Conservation (phyloP, 2,888 invertebrate genomes). For the Frankliniella fusca region DNA sequence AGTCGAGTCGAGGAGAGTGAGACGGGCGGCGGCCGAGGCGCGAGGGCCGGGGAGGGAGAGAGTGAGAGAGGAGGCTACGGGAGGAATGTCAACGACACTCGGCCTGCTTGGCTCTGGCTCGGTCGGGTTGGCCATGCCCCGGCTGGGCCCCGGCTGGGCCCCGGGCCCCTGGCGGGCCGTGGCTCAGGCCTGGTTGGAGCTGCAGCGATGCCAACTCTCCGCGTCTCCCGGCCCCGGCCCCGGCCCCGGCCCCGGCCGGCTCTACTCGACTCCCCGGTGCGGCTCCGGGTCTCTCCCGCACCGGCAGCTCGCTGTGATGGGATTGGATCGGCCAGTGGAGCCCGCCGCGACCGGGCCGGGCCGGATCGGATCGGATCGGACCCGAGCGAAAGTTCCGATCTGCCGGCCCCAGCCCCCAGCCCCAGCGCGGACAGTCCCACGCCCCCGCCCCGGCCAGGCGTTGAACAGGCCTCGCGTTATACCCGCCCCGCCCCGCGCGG, state of each 20-base stretch:
- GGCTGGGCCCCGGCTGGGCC: neutral
- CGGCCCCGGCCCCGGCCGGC: neutral
- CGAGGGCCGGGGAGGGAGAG: neutral
- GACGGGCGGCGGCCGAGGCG: neutral
- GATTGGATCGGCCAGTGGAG: no score
- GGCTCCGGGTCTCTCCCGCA: no score
- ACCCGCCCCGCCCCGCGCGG: no score
- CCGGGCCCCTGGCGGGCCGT: neutral
- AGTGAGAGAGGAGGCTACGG: neutral
- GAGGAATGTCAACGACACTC: constrained; percentile 24
- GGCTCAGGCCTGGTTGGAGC: neutral
- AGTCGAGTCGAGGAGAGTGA: neutral
- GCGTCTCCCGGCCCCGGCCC: neutral
- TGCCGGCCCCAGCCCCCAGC: no score
- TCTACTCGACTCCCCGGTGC: neutral
- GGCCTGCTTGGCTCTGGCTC: neutral
- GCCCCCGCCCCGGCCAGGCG: no score
- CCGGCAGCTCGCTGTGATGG: no score
- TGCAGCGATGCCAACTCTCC: constrained; percentile 24
- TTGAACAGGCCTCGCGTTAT: no score
- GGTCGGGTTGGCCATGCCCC: constrained; percentile 4
- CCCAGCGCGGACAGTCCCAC: no score
- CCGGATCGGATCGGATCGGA: no score
- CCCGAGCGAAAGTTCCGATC: no score
- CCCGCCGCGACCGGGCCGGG: no score